Evolutionary conservation across 1,140 invertebrate species (phyloP).

Genomic region (Caerostris darwini): DNA sequence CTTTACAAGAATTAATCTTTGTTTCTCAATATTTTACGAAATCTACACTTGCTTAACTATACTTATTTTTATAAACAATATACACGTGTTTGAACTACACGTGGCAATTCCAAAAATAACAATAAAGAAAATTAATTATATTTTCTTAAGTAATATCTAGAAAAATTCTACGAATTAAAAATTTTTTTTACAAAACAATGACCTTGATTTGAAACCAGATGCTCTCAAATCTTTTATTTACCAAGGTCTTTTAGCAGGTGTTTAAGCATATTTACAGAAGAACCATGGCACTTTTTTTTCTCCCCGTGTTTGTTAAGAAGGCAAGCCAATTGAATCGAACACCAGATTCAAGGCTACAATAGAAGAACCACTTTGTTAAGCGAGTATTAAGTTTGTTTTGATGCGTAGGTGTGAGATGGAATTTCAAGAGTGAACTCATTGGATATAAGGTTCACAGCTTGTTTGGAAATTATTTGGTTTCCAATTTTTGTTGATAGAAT

Average conservation of each 20-base stretch:
- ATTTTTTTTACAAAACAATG: neutral
- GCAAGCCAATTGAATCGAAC: slow-evolving; percentile 11
- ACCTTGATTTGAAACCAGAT: slow-evolving; percentile 25
- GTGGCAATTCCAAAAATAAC: neutral
- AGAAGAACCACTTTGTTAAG: neutral
- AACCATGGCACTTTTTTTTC: neutral
- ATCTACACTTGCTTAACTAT: too few species aligned
- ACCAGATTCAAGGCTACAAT: neutral
- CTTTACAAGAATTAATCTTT: too few species aligned
- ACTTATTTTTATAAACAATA: too few species aligned
- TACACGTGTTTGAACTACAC: too few species aligned
- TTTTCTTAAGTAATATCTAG: too few species aligned
- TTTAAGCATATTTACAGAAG: neutral
- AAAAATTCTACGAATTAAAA: neutral
- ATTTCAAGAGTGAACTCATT: neutral
- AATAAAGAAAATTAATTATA: neutral
- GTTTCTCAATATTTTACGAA: too few species aligned
- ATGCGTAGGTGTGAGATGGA: neutral
- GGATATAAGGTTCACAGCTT: too few species aligned
- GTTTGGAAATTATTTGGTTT: too few species aligned
- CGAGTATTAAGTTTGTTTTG: neutral
- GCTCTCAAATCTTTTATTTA: neutral
- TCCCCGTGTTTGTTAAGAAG: slow-evolving; percentile 4
- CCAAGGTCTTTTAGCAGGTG: slow-evolving; percentile 9
- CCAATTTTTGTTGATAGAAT: too few species aligned